Evolutionary conservation across 2,888 invertebrate genomes (phyloP).

Genomic region (Adineta ricciae): DNA sequence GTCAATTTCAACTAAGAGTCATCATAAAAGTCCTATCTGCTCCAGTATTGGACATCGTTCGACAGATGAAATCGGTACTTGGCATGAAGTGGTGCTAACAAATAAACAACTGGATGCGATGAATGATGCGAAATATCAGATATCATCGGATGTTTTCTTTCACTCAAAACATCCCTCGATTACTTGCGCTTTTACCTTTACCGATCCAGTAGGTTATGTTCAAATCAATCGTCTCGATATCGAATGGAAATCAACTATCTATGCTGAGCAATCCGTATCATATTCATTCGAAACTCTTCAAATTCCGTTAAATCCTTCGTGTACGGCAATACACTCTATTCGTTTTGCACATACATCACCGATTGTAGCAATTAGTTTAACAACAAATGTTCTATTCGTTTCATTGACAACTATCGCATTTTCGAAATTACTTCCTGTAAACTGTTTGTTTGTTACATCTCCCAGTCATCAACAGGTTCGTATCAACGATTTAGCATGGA

Average conservation of each 20-base stretch:
- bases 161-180: not conserved
- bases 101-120: not conserved
- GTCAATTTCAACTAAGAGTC: not conserved
- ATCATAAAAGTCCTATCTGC: not conserved
- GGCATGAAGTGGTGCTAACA: not conserved
- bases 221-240: conserved; percentile 9
- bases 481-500: not conserved
- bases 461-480: not conserved
- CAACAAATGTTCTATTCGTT: not conserved
- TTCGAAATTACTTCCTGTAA: not conserved
- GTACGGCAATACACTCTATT: not conserved
- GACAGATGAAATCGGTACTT: not conserved
- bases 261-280: not conserved
- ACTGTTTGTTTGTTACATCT: not conserved
- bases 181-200: not conserved
- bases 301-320: not conserved
- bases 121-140: not conserved
- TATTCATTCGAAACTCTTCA: not conserved
- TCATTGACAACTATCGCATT: not conserved
- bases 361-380: not conserved
- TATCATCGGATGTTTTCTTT: not conserved
- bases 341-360: not conserved
- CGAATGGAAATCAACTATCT: conserved; percentile 1
- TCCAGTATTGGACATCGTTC: not conserved
- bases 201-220: not conserved